Evolutionary conservation across 2,888 invertebrate species (phyloP), one percentile per base, ranked within the genome.

Genomic region (Digitonthophagus gazella): DNA sequence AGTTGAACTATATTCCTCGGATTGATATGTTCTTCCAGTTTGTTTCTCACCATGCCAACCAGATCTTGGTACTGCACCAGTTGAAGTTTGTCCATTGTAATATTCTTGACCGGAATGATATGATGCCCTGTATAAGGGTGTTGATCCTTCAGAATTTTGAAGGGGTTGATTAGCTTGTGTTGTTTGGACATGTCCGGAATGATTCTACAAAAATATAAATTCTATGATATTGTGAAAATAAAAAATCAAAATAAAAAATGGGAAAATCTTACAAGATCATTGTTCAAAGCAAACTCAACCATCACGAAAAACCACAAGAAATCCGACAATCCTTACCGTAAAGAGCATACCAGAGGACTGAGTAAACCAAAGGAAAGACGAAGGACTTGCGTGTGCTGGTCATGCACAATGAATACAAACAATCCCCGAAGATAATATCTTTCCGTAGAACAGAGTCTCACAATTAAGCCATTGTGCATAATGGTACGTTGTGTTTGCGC

Each of bases 51-150:
- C 83, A 8, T 68, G 71, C 82, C 82, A 81, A 8, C 79, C 72
- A 2, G 80, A 78, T 69, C 82, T 73, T 2, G 82, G 81, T 6
- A 82, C 81, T 2, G 82, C 82, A 8, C 82, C 82, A 2, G 82
- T 82, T 0, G 79, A 75, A 14, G 74, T 66, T 75, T 80, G 81
- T 8, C 76, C 75, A 67, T 78, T 80, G 73, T 85, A 86, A 71
- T 79, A 79, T 76, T 87, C 85, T 28, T 83, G 82, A 75, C 86
- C 84, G 56, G 84, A 83, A 81, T 86, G 87, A 75, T 84, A 86
- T 56, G 83, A 82, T 3, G 86, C 85, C 76, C 87, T 84, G 78
- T 86, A 88, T 72, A 86, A 83, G 71, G 85, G 80, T 75, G 84
- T 84, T 77, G 75, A 75, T 68, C 70, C 73, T 68, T 86, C 85